Evolutionary conservation across 2,888 invertebrate species (phyloP).

Genomic region (Stenotaenia linearis): DNA sequence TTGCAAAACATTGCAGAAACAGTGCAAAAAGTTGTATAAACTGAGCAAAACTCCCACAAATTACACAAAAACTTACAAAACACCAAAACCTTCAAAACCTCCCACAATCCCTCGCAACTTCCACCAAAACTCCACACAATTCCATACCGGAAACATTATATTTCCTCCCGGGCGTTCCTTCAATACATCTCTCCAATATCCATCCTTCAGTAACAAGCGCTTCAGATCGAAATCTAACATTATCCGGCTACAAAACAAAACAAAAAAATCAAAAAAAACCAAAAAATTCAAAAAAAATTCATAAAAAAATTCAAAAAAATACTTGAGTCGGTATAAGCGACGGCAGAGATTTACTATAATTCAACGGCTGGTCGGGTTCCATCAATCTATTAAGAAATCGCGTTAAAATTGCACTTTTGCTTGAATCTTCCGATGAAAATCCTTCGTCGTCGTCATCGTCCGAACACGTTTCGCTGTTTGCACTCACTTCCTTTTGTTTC

Average conservation of each 20-base stretch:
- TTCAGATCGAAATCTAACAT: background rate
- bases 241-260: background rate
- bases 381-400: background rate
- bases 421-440: background rate
- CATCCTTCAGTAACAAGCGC: background rate
- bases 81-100: too few species aligned
- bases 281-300: background rate
- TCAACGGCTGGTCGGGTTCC: background rate
- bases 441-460: background rate
- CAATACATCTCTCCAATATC: background rate
- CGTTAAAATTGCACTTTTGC: background rate
- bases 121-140: too few species aligned
- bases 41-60: too few species aligned
- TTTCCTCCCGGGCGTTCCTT: constrained; percentile 3
- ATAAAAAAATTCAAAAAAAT: background rate
- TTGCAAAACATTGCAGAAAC: too few species aligned
- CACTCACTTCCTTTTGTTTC: background rate
- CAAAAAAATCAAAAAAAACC: background rate
- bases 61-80: too few species aligned
- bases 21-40: too few species aligned
- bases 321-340: background rate
- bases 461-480: background rate
- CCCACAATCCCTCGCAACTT: too few species aligned
- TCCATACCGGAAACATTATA: background rate
- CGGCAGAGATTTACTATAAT: background rate